Base-by-base conservation (phyloP, 37 sponge, comb jelly and placozoan genomes). In the Theonella swinhoei region DNA sequence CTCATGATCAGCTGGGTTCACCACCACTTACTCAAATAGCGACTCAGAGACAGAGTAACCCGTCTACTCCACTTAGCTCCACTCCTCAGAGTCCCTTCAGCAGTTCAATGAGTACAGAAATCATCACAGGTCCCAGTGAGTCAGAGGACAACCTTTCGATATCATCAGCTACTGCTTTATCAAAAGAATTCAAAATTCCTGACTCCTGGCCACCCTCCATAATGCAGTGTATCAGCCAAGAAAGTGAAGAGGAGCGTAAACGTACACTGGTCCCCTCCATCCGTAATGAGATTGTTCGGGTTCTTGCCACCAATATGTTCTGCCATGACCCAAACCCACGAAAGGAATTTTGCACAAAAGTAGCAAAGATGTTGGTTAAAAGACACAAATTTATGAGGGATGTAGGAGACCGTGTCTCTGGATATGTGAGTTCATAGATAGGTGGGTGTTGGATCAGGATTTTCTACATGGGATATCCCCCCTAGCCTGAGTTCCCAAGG, bases 351-450 rank as follows among this genome's bases (percentile, higher is more conserved):
- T 83, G 84, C 42, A 62, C 42, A 41, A 40, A 17, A 42, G 84
- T 74, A 25, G 84, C 75, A 41, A 83, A 83, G 39, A 70, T 74
- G 68, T 75, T 83, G 26, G 75, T 83, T 14, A 62, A 60, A 31
- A 83, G 74, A 30, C 61, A 63, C 36, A 75, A 26, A 1, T 83
- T 74, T 30, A 73, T 74, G 84, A 72, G 74, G 47, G 84, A 83
- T 63, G 30, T 72, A 3, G 82, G 82, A 37, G 64, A 31, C 24
- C 36, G 30, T 58, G 82, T 81, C 33, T 47, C 82, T n/a, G 82
- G 82, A 20, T 81, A 70, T 81, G 82, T 70, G 43, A 70, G 82
- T 70, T n/a, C n/a, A n/a, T n/a, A n/a, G n/a, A n/a, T n/a, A n/a
- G n/a, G n/a, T n/a, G n/a, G n/a, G n/a, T n/a, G n/a, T n/a, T n/a